Percentiles rank a stretch among this genome's conserved stretches.
phyloP scores from a whole-genome alignment of 2,113 vertebrate genomes.

The Parus major region DNA sequence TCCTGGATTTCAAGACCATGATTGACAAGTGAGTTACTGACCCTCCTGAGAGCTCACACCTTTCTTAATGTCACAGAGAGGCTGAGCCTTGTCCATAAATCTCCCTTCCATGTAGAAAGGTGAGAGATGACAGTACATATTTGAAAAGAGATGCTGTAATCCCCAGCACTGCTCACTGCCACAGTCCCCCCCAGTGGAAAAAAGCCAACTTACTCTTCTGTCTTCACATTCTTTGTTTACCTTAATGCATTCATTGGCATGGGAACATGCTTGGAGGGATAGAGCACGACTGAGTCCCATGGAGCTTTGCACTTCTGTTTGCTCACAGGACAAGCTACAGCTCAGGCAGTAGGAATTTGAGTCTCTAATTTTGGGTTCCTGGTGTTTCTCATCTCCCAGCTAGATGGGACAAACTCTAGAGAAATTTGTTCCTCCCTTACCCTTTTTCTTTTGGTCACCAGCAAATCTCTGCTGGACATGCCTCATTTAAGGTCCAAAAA shows the following conservation, averaged over 20 bases:
- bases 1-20: conserved; percentile 94
- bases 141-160: neutral
- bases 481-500: neutral
- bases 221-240: neutral
- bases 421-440: neutral
- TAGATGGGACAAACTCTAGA: neutral
- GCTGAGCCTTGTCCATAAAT: neutral
- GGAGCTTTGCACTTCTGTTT: neutral
- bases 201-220: neutral
- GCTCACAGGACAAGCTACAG: neutral
- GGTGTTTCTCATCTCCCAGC: neutral
- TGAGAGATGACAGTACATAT: neutral
- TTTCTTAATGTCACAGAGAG: neutral
- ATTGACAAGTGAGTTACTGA: conserved; percentile 88
- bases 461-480: neutral
- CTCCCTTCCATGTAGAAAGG: neutral
- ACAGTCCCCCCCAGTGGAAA: neutral
- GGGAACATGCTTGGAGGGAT: neutral
- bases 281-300: neutral
- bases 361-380: neutral
- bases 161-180: neutral
- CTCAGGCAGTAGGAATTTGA: conserved; percentile 23
- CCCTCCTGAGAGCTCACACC: neutral
- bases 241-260: neutral
- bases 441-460: neutral